These are phyloP conservation scores for Nesospiza acunhae DNA, from an alignment of 2,113 vertebrate species.

Conservation along the genomic window DNA sequence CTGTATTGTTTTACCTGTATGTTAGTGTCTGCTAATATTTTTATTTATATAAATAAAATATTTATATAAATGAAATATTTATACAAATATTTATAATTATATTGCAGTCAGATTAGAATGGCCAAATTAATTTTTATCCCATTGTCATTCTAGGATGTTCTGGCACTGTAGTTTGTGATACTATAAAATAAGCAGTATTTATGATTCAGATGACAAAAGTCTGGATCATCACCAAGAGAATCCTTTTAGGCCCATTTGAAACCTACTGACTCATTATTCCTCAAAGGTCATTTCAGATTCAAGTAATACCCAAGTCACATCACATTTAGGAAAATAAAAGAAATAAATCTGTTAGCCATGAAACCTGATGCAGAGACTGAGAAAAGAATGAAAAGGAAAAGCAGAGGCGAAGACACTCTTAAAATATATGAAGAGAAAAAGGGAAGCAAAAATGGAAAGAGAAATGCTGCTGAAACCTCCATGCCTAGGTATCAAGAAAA, in stretches of 20 bases:
- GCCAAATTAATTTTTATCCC: background rate
- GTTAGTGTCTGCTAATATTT: background rate
- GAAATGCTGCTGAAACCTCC: background rate
- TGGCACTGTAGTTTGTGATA: background rate
- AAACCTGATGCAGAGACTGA: background rate
- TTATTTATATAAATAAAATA: background rate
- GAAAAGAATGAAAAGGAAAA: background rate
- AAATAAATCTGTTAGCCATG: background rate
- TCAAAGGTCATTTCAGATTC: background rate
- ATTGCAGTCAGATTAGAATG: background rate
- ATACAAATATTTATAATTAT: background rate
- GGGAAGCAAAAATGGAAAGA: background rate
- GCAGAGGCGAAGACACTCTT: background rate
- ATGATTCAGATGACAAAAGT: background rate
- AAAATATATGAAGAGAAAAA: background rate
- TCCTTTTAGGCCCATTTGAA: background rate
- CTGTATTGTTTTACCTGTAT: background rate
- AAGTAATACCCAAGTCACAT: background rate
- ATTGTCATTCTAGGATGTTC: background rate
- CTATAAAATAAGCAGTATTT: background rate
- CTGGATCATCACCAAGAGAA: background rate
- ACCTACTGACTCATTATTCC: background rate
- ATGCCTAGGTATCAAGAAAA: background rate
- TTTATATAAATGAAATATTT: too few species aligned
- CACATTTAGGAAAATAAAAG: background rate